Conservation (phyloP, 2,113 vertebrate genomes). For the Podiceps cristatus region DNA sequence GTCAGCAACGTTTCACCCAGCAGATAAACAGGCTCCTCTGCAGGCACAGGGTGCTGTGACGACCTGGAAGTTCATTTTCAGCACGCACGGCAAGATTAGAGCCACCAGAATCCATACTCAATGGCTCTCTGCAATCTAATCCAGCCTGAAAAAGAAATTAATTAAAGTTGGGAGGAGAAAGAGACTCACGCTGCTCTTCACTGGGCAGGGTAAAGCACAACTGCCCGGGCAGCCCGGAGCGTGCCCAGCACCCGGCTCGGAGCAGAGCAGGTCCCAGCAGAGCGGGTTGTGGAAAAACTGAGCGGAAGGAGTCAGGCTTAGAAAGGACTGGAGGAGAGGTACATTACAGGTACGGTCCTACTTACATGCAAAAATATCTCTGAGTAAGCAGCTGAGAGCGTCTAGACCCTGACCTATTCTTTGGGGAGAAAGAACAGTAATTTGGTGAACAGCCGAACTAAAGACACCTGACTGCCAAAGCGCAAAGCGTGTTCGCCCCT, state of each 20-base stretch:
- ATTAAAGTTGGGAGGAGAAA: not conserved
- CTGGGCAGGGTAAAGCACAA: not conserved
- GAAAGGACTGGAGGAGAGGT: not conserved
- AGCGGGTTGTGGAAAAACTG: not conserved
- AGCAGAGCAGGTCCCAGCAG: not conserved
- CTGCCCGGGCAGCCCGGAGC: fast-evolving
- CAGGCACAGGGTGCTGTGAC: not conserved
- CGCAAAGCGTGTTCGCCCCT: not conserved
- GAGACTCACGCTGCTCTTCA: not conserved
- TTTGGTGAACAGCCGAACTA: not conserved
- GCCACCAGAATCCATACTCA: not conserved
- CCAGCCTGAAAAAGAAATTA: not conserved
- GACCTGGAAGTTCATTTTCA: not conserved
- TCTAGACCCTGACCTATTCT: not conserved
- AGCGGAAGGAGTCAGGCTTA: not conserved
- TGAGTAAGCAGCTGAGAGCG: not conserved
- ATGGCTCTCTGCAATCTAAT: not conserved
- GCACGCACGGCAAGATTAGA: not conserved
- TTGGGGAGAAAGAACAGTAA: not conserved
- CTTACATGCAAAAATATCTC: not conserved
- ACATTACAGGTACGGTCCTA: not conserved
- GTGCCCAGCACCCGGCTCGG: not conserved
- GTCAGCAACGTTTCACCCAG: not conserved
- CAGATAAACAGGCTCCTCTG: not conserved
- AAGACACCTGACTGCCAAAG: not conserved